Conservation (phyloP, 2,888 invertebrate genomes). For the Drosophila pseudotalamancana region DNA sequence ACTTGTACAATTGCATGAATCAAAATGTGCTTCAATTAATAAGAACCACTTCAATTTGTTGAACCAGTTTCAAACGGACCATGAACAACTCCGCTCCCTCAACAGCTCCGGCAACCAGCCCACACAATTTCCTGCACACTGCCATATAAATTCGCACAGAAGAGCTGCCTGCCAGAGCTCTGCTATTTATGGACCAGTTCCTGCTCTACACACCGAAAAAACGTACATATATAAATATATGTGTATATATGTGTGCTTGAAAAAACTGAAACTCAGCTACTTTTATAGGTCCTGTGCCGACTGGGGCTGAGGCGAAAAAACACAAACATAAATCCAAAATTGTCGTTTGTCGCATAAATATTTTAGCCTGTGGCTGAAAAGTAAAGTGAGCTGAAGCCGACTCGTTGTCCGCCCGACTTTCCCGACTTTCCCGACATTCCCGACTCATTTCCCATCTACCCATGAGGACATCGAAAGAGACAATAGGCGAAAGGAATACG, state of each 20-base stretch:
- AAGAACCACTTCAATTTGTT: conserved; percentile 57
- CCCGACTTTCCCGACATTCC: not conserved
- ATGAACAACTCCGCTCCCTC: not conserved
- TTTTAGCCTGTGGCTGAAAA: conserved; percentile 64
- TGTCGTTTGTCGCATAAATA: conserved; percentile 80
- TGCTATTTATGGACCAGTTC: conserved; percentile 76
- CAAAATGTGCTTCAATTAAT: conserved; percentile 58
- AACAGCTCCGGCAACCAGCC: conserved; percentile 10
- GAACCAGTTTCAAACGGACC: conserved; percentile 54
- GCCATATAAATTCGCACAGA: conserved; percentile 71
- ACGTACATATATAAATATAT: conserved; percentile 7
- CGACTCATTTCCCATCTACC: no score
- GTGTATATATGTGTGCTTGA: conserved; percentile 15
- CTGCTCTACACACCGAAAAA: conserved; percentile 47
- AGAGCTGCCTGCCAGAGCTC: conserved; percentile 56
- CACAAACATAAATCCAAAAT: conserved; percentile 76
- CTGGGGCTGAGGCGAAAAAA: conserved; percentile 12
- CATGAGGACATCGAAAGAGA: conserved; percentile 34
- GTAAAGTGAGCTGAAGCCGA: conserved; percentile 25
- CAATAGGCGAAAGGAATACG: conserved; percentile 43
- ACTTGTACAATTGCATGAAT: conserved; percentile 32
- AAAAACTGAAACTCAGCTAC: conserved; percentile 58
- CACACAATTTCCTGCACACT: conserved; percentile 70
- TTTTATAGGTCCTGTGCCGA: conserved; percentile 41
- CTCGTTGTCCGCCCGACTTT: not conserved